phyloP scores from a whole-genome alignment of 2,797 vertebrate genomes.

The Sylvilagus floridanus region DNA sequence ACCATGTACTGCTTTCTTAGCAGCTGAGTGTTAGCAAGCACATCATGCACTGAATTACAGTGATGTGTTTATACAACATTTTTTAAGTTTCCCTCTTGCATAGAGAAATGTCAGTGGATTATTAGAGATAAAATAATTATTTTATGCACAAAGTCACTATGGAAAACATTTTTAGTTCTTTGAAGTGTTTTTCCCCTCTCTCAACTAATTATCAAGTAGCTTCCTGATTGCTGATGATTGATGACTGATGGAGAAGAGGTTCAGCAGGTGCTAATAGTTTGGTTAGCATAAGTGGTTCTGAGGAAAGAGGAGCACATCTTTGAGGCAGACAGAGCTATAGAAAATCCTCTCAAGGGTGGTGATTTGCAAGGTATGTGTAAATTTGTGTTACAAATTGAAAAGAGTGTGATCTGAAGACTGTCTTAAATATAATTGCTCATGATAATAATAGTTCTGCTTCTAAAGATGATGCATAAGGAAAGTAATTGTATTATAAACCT shows the following conservation, averaged over 20 bases:
- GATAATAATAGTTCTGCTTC: slow-evolving; percentile 70
- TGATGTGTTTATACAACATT: neutral
- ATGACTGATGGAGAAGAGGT: slow-evolving; percentile 80
- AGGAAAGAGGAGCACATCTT: slow-evolving; percentile 48
- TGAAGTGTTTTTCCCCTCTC: slow-evolving; percentile 84
- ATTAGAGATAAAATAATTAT: slow-evolving; percentile 73
- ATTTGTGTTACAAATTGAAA: slow-evolving; percentile 73
- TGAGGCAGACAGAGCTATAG: slow-evolving; percentile 22
- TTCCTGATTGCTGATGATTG: slow-evolving; percentile 86
- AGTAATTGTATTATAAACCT: slow-evolving; percentile 71
- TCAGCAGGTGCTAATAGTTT: slow-evolving; percentile 80
- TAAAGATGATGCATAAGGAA: slow-evolving; percentile 54
- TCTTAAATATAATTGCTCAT: slow-evolving; percentile 44
- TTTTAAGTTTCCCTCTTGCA: slow-evolving; percentile 42
- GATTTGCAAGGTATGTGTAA: slow-evolving; percentile 14
- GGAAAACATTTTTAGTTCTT: slow-evolving; percentile 84
- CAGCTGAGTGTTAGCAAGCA: neutral
- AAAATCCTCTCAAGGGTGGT: slow-evolving; percentile 33
- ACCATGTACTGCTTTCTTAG: neutral
- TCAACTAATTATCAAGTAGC: slow-evolving; percentile 87
- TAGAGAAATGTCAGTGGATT: slow-evolving; percentile 43
- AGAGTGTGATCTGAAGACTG: slow-evolving; percentile 47
- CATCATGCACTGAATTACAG: neutral
- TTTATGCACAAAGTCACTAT: slow-evolving; percentile 78
- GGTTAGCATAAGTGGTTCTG: slow-evolving; percentile 73